Conservation (phyloP, 2,888 invertebrate species). For the Patella pellucida region DNA sequence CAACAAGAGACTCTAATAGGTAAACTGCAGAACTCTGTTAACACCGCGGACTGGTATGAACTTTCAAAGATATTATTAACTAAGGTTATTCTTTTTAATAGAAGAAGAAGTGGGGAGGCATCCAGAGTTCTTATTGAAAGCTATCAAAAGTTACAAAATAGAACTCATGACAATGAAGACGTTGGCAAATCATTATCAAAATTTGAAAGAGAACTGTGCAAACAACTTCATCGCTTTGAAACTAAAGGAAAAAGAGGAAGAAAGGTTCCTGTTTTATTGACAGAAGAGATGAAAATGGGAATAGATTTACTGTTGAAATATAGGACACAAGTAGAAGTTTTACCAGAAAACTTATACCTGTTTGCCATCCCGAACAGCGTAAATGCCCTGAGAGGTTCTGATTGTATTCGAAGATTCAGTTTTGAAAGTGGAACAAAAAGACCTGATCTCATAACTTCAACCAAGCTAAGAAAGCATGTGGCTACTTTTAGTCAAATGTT, state of each 20-base stretch:
- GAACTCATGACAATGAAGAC: not conserved
- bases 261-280: slow-evolving; percentile 15
- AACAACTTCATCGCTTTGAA: slow-evolving; percentile 3
- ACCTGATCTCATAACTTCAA: too few species aligned
- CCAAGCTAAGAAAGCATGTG: too few species aligned
- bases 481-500: too few species aligned
- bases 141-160: not conserved
- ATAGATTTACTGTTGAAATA: not conserved
- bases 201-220: slow-evolving; percentile 13
- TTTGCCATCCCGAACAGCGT: too few species aligned
- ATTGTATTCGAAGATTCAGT: too few species aligned
- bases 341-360: too few species aligned
- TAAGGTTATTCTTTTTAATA: slow-evolving; percentile 8
- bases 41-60: not conserved
- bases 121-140: not conserved
- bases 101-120: slow-evolving; percentile 13
- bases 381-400: too few species aligned
- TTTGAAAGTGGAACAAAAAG: too few species aligned
- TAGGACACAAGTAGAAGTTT: not conserved
- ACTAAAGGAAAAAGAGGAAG: slow-evolving; percentile 19
- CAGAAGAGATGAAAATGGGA: not conserved
- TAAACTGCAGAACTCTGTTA: too few species aligned
- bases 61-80: slow-evolving; percentile 4
- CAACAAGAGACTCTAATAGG: too few species aligned
- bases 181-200: slow-evolving; percentile 1